Evolutionary conservation across 2,888 invertebrate genomes (phyloP).

Genomic region (Synergus umbraculus): DNA sequence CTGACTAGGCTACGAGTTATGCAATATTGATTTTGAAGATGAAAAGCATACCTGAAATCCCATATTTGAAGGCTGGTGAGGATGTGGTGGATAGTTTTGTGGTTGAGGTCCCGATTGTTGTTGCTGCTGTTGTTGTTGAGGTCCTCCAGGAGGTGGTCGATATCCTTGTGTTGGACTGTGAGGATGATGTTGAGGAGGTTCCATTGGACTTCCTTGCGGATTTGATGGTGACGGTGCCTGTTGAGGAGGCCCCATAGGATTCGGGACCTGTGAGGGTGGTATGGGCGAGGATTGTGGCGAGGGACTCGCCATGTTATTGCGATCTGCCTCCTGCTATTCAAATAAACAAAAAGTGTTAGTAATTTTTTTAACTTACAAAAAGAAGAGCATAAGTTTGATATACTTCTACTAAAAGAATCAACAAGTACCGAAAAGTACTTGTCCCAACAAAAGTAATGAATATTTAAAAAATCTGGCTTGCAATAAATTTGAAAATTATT

Average conservation of each 20-base stretch:
- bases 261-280: constrained; percentile 92
- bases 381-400: not conserved
- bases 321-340: constrained; percentile 62
- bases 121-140: constrained; percentile 68
- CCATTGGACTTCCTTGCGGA: constrained; percentile 78
- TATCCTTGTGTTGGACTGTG: constrained; percentile 67
- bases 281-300: constrained; percentile 92
- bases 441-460: not conserved
- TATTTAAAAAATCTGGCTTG: not conserved
- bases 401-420: not conserved
- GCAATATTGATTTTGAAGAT: not conserved
- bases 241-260: constrained; percentile 91
- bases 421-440: not conserved
- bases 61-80: constrained; percentile 72
- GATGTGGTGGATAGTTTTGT: constrained; percentile 71
- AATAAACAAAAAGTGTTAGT: constrained; percentile 44
- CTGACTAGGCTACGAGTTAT: no score
- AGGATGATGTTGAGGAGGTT: constrained; percentile 78
- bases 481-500: not conserved
- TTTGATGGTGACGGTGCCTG: constrained; percentile 83
- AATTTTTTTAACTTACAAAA: not conserved
- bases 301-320: constrained; percentile 85
- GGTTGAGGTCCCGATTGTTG: constrained; percentile 67
- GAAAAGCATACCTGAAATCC: constrained; percentile 67
- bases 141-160: constrained; percentile 60